These are phyloP conservation scores for Quadriops clusia DNA, from an alignment of 2,888 invertebrate genomes.

Conservation along the genomic window DNA sequence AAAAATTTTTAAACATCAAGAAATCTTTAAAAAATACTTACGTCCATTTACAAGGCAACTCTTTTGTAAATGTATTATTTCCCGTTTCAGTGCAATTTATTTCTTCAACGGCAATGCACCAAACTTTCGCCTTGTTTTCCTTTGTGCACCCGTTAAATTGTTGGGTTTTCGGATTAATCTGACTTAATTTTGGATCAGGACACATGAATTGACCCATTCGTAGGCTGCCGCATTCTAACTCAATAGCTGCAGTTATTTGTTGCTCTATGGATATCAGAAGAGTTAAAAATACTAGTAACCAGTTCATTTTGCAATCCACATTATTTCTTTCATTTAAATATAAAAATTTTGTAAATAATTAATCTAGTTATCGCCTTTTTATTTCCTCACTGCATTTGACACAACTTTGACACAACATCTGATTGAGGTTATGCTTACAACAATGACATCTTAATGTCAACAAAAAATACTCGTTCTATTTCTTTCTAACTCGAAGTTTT, in stretches of 20 bases:
- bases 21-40: constrained; percentile 42
- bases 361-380: too few species aligned
- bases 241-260: constrained; percentile 16
- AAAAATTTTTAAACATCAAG: constrained; percentile 2
- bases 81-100: constrained; percentile 71
- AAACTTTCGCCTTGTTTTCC: constrained; percentile 72
- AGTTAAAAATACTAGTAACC: too few species aligned
- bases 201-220: constrained; percentile 73
- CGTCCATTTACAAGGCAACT: constrained; percentile 91
- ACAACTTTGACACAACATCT: too few species aligned
- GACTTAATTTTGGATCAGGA: constrained; percentile 60
- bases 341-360: too few species aligned
- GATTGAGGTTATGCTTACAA: too few species aligned
- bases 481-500: too few species aligned
- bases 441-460: too few species aligned
- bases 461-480: too few species aligned
- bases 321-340: too few species aligned
- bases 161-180: constrained; percentile 82
- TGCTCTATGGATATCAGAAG: too few species aligned
- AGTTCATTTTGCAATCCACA: too few species aligned
- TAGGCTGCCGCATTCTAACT: constrained; percentile 59
- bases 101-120: constrained; percentile 70
- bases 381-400: too few species aligned
- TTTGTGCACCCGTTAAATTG: constrained; percentile 69
- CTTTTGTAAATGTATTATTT: constrained; percentile 67